Conservation (phyloP, 2,113 vertebrate species). For the Microtus pennsylvanicus region DNA sequence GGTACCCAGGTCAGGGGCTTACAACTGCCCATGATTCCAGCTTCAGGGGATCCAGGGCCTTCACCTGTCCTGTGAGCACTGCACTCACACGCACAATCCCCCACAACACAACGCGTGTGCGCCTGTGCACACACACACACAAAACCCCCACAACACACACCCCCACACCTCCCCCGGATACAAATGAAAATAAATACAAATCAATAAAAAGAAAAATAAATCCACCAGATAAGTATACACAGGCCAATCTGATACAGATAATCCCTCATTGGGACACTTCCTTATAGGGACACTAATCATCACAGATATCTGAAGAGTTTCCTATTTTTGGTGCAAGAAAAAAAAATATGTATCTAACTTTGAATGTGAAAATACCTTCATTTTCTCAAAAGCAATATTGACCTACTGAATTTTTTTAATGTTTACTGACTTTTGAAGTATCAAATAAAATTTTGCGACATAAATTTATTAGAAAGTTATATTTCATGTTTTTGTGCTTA, state of each 20-base stretch:
- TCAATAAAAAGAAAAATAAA: not conserved
- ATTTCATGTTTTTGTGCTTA: slow-evolving; percentile 48
- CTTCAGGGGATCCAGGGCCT: not conserved
- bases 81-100: not conserved
- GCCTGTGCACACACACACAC: not conserved
- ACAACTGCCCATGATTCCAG: not conserved
- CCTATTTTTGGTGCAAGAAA: not conserved
- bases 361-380: slow-evolving; percentile 20
- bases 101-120: not conserved
- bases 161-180: not conserved
- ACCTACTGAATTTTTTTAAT: slow-evolving; percentile 19
- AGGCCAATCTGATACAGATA: not conserved
- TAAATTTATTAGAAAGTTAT: slow-evolving; percentile 41
- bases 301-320: not conserved
- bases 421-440: slow-evolving; percentile 24
- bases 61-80: not conserved
- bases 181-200: not conserved
- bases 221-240: not conserved
- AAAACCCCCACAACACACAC: not conserved
- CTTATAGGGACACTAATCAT: not conserved
- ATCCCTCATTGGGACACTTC: not conserved
- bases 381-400: slow-evolving; percentile 47
- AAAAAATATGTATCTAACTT: not conserved
- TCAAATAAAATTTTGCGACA: slow-evolving; percentile 7
- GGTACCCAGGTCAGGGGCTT: not conserved